Percentiles rank a stretch among this genome's conserved stretches.
These are phyloP conservation scores for Gymnothorax javanicus DNA, from an alignment of 2,797 vertebrate species.

Conservation along the genomic window DNA sequence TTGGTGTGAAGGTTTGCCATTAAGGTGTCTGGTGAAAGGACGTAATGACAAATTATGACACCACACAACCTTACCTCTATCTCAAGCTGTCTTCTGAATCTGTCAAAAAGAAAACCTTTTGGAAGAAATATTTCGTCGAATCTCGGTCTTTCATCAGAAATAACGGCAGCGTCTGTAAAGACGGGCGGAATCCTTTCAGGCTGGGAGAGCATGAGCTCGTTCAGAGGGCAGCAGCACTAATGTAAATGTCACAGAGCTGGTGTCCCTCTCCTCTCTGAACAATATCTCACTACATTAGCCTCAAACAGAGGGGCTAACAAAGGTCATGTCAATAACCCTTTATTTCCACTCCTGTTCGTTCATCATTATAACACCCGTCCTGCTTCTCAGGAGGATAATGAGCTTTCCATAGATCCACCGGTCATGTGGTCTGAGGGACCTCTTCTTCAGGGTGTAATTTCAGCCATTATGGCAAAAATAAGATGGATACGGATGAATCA, in stretches of 20 bases:
- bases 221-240: conserved; percentile 18
- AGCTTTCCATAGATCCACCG: conserved; percentile 70
- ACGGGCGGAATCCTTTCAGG: not conserved
- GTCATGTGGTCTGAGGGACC: conserved; percentile 56
- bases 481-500: not conserved
- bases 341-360: conserved; percentile 62
- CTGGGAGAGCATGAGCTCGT: not conserved
- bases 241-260: conserved; percentile 63
- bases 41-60: no score
- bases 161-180: not conserved
- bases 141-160: not conserved
- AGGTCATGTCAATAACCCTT: conserved; percentile 76
- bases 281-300: conserved; percentile 55
- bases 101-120: not conserved
- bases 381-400: conserved; percentile 71
- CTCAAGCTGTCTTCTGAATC: not conserved
- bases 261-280: conserved; percentile 43
- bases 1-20: not conserved
- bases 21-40: no score
- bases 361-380: conserved; percentile 66
- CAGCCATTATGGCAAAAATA: not conserved
- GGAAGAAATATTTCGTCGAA: not conserved
- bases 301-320: conserved; percentile 54
- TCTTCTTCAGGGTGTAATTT: conserved; percentile 45
- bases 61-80: not conserved